A percentile compares a stretch with the other conserved stretches of the same genome.
Evolutionary conservation across 1,140 invertebrate species (phyloP).

Genomic region (Pseudomyrmex cubaensis): DNA sequence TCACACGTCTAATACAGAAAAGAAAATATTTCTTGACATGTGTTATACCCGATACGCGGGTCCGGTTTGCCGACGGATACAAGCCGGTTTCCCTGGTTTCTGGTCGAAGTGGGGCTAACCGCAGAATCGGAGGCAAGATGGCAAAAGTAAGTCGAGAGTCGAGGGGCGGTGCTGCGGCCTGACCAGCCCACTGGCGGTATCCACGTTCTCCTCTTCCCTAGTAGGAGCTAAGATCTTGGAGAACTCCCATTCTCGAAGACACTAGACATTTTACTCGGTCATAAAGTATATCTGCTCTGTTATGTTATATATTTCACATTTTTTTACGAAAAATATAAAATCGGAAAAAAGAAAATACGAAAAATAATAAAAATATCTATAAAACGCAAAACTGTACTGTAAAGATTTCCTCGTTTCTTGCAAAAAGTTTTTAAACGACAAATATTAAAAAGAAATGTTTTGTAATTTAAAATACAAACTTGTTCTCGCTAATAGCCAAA

Average conservation of each 20-base stretch:
- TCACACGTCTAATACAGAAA: neutral
- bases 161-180: slow-evolving; percentile 82
- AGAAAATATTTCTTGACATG: slow-evolving; percentile 15
- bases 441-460: too few relatives aligned
- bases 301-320: neutral
- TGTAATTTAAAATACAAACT: too few relatives aligned
- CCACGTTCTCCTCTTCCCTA: slow-evolving; percentile 76
- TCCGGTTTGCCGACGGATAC: slow-evolving; percentile 71
- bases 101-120: slow-evolving; percentile 82
- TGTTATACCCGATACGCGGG: slow-evolving; percentile 24
- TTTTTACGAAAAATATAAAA: neutral
- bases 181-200: slow-evolving; percentile 82
- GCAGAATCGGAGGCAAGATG: slow-evolving; percentile 83
- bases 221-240: slow-evolving; percentile 63
- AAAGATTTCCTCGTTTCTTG: neutral
- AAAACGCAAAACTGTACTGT: neutral
- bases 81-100: slow-evolving; percentile 79
- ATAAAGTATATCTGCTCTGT: neutral
- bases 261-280: slow-evolving; percentile 39
- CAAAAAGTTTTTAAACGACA: neutral
- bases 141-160: slow-evolving; percentile 83
- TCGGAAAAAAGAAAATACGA: too few relatives aligned
- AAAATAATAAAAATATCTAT: neutral
- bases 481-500: neutral
- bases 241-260: slow-evolving; percentile 74